Percentiles rank a stretch among this genome's conserved stretches.
phyloP scores from a whole-genome alignment of 2,888 invertebrate species.

The Platycheirus albimanus region DNA sequence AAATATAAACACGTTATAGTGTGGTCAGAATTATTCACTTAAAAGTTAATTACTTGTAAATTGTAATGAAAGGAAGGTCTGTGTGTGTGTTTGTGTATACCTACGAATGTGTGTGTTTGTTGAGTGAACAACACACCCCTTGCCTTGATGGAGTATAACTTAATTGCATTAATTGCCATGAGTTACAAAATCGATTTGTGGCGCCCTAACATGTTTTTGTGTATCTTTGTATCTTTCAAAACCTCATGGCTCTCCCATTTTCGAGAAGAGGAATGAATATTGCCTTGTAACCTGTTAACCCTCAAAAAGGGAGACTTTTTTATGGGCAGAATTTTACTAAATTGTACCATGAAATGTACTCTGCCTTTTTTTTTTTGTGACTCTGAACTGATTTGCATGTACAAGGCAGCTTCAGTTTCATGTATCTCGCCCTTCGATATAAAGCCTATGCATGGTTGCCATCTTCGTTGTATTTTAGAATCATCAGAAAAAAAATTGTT shows the following conservation, averaged over 20 bases:
- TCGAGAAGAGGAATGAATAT: slow-evolving; percentile 10
- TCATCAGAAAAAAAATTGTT: too few relatives aligned
- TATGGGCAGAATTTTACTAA: neutral
- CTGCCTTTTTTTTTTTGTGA: neutral
- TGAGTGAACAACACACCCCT: slow-evolving; percentile 7
- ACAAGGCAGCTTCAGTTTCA: neutral
- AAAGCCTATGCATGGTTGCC: neutral
- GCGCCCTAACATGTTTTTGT: neutral
- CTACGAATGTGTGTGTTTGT: too few relatives aligned
- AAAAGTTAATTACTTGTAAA: slow-evolving; percentile 18
- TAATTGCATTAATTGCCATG: slow-evolving; percentile 26
- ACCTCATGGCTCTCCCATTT: neutral
- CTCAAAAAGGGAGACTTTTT: neutral
- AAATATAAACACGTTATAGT: neutral
- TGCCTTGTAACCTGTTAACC: slow-evolving; percentile 2
- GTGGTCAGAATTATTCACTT: slow-evolving; percentile 20
- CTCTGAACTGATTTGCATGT: slow-evolving; percentile 2
- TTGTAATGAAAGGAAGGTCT: neutral
- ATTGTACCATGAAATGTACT: neutral
- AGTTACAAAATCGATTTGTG: slow-evolving; percentile 11
- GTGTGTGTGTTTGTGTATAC: too few relatives aligned
- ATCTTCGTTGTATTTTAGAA: too few relatives aligned
- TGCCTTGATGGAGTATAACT: neutral
- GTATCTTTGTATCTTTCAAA: neutral
- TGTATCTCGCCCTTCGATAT: neutral